A percentile compares a stretch with the other conserved stretches of the same genome.
phyloP scores from a whole-genome alignment of 2,797 vertebrate genomes.

The Pipistrellus pipistrellus region DNA sequence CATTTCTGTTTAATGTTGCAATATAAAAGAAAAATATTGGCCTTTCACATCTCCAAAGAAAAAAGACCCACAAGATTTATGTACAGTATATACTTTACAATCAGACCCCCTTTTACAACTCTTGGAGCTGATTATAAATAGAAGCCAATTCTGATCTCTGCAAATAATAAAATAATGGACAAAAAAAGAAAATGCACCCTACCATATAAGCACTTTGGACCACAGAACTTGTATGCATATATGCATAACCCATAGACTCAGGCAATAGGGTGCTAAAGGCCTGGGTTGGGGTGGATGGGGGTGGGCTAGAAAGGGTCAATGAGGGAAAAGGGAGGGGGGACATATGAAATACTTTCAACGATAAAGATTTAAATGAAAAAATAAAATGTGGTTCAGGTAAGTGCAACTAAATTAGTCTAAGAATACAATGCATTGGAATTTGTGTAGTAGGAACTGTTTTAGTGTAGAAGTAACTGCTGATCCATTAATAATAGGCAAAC shows the following conservation, averaged over 20 bases:
- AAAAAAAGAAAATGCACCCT: conserved; percentile 36
- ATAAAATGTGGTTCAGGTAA: not conserved
- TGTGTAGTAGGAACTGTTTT: not conserved
- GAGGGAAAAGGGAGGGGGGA: too few relatives aligned
- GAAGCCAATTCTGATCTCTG: conserved; percentile 75
- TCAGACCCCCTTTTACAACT: conserved; percentile 86
- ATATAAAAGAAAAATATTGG: conserved; percentile 87
- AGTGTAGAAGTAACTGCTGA: not conserved
- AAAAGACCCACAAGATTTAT: conserved; percentile 43
- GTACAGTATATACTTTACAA: conserved; percentile 83
- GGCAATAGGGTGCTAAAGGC: too few relatives aligned
- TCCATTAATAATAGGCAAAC: not conserved
- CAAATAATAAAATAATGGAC: conserved; percentile 74
- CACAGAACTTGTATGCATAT: not conserved
- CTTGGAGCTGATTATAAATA: conserved; percentile 82
- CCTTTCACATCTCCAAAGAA: conserved; percentile 87
- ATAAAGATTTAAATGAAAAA: too few relatives aligned
- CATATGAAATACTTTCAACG: too few relatives aligned
- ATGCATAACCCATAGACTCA: too few relatives aligned
- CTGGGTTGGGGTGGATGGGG: too few relatives aligned
- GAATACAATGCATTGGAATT: not conserved
- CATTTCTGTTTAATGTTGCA: conserved; percentile 83
- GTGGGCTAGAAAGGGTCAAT: too few relatives aligned
- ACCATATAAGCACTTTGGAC: conserved; percentile 46
- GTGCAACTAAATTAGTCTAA: conserved; percentile 34